Evolutionary conservation across 2,888 invertebrate genomes (phyloP).

Genomic region (Euplagia quadripunctaria): DNA sequence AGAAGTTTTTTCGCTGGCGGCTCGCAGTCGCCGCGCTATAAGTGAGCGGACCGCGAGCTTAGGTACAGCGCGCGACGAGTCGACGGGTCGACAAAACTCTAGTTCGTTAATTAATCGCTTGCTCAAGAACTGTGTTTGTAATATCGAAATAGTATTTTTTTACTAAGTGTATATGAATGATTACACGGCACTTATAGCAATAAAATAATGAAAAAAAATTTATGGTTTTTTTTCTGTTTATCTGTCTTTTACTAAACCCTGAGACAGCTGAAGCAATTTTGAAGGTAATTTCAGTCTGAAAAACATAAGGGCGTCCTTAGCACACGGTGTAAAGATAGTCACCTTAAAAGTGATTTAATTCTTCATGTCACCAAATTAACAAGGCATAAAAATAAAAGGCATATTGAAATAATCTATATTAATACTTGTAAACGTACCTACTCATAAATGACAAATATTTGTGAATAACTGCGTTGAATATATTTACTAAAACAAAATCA

Average conservation of each 20-base stretch:
- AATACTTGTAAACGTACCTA: conserved; percentile 25
- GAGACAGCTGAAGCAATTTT: neutral
- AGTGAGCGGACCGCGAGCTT: too few species aligned
- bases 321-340: too few species aligned
- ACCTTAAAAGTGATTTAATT: neutral
- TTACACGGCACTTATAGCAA: too few species aligned
- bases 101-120: too few species aligned
- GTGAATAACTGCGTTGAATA: conserved; percentile 19
- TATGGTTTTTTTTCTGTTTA: neutral
- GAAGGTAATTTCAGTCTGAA: neutral
- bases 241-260: neutral
- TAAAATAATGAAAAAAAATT: neutral
- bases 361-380: neutral
- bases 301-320: too few species aligned
- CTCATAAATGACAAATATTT: conserved; percentile 34
- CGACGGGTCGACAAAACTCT: too few species aligned
- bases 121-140: too few species aligned
- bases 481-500: conserved; percentile 24
- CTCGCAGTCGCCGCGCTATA: too few species aligned
- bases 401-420: conserved; percentile 26
- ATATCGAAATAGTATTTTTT: too few species aligned
- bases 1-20: too few species aligned
- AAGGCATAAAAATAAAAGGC: neutral
- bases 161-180: too few species aligned
- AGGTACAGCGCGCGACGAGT: too few species aligned